Conservation (phyloP, 2,113 vertebrate species). For the Brachirus orientalis region DNA sequence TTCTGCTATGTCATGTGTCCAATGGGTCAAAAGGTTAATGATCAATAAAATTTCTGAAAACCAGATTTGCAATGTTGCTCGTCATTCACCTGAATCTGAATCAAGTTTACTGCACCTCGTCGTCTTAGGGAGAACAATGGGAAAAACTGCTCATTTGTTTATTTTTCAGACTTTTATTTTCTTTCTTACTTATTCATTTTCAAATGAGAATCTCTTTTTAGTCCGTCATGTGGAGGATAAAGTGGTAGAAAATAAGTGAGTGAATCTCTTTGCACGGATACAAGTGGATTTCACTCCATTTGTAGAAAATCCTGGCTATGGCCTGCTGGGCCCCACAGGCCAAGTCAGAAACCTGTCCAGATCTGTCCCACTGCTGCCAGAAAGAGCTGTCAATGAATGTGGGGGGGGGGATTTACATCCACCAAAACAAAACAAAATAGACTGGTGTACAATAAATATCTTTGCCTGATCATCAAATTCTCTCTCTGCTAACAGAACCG, state of each 20-base stretch:
- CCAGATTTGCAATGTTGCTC: conserved; percentile 27
- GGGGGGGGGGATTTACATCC: conserved; percentile 64
- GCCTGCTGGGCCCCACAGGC: conserved; percentile 60
- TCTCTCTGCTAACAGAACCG: conserved; percentile 47
- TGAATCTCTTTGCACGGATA: conserved; percentile 64
- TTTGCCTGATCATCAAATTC: conserved; percentile 77
- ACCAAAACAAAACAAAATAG: conserved; percentile 66
- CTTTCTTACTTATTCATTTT: neutral
- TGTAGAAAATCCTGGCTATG: conserved; percentile 61
- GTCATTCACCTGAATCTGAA: conserved; percentile 32
- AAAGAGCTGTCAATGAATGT: conserved; percentile 68
- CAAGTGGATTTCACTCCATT: conserved; percentile 45
- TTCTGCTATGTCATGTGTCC: conserved; percentile 73
- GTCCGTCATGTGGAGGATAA: no score
- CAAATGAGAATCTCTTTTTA: no score
- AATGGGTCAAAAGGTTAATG: conserved; percentile 72
- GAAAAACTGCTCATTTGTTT: conserved; percentile 25
- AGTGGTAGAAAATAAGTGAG: no score
- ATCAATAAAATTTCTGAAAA: conserved; percentile 80
- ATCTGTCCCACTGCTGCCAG: conserved; percentile 66
- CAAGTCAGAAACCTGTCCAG: conserved; percentile 62
- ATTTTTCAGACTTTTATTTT: conserved; percentile 21
- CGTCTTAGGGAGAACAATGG: conserved; percentile 15
- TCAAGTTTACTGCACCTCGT: conserved; percentile 10
- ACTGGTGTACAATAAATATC: no score